A percentile compares a stretch with the other conserved stretches of the same genome.
Conservation (phyloP, 2,113 vertebrate genomes). For the Mus spicilegus region DNA sequence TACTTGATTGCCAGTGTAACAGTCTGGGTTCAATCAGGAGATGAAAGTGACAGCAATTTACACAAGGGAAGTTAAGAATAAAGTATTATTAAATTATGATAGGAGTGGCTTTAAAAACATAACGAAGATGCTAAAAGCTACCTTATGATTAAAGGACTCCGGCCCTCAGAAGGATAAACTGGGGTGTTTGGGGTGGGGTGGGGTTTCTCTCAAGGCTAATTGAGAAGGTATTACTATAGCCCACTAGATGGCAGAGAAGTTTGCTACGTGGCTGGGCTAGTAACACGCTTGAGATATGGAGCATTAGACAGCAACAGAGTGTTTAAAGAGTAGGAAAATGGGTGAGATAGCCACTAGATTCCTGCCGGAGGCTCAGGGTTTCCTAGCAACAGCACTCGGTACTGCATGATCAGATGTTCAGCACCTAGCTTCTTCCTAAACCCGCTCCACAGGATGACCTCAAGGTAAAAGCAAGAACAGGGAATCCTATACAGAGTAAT, state of each 20-base stretch:
- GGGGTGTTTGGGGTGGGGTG: background rate
- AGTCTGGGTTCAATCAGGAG: background rate
- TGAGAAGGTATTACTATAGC: background rate
- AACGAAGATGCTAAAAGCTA: background rate
- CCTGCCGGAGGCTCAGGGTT: background rate
- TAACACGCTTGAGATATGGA: background rate
- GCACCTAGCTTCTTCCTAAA: background rate
- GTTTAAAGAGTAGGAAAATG: background rate
- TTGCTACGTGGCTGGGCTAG: background rate
- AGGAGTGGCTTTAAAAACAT: background rate
- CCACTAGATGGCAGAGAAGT: background rate
- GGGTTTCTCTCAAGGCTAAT: background rate
- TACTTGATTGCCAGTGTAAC: background rate
- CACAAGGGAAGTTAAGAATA: background rate
- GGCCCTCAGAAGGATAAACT: background rate
- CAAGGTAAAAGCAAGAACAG: background rate
- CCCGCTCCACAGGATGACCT: background rate
- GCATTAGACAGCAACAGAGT: background rate
- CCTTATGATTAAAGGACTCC: background rate
- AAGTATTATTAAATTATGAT: background rate
- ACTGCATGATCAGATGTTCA: background rate
- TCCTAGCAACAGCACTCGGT: background rate
- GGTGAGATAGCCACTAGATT: background rate
- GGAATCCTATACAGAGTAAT: background rate
- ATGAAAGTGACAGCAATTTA: slow-evolving; percentile 28